phyloP scores from a whole-genome alignment of 1,140 invertebrate genomes.

The Camponotus pennsylvanicus region DNA sequence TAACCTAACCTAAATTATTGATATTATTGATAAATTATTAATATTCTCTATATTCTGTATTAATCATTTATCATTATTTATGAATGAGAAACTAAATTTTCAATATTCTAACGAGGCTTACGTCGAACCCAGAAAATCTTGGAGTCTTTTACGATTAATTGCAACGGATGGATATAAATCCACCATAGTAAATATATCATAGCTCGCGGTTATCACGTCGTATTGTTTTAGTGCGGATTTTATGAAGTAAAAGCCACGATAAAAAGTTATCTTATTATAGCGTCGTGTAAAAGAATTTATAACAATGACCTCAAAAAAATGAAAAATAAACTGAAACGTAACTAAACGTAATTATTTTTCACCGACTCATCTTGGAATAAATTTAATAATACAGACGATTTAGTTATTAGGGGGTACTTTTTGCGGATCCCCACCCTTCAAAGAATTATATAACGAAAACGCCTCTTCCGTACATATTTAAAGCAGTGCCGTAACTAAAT shows the following conservation, averaged over 20 bases:
- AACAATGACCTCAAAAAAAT: not conserved
- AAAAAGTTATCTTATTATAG: slow-evolving; percentile 21
- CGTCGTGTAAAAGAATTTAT: not conserved
- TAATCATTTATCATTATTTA: not conserved
- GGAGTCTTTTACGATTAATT: not conserved
- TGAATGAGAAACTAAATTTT: not conserved
- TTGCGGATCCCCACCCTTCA: slow-evolving; percentile 41
- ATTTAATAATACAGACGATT: slow-evolving; percentile 28
- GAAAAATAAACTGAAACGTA: slow-evolving; percentile 11
- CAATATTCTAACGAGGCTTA: too few species aligned
- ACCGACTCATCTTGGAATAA: slow-evolving; percentile 31
- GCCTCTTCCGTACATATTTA: slow-evolving; percentile 30
- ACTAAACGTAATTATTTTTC: not conserved
- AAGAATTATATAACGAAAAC: slow-evolving; percentile 11
- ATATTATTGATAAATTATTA: too few species aligned
- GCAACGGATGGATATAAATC: not conserved
- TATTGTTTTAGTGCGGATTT: slow-evolving; percentile 8
- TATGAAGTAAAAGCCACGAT: not conserved
- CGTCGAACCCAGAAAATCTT: not conserved
- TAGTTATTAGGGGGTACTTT: not conserved
- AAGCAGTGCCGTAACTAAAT: slow-evolving; percentile 17
- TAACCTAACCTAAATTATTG: too few species aligned
- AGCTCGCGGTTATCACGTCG: not conserved
- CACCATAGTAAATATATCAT: not conserved
- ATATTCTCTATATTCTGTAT: too few species aligned